Base-by-base conservation (phyloP, 2,797 vertebrate genomes). In the Pitangus sulphuratus region DNA sequence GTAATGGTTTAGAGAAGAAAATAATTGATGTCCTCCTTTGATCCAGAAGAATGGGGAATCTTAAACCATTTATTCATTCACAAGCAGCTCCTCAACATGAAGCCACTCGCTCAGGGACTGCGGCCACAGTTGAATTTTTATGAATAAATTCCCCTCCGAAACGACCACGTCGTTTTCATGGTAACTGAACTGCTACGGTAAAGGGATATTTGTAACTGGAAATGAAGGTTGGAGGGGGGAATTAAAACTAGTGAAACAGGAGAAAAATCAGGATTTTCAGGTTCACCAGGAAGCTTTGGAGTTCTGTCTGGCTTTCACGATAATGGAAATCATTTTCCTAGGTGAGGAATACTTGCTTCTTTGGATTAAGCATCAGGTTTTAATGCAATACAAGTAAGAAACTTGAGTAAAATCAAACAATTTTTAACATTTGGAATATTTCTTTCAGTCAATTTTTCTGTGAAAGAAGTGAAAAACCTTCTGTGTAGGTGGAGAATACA, bases 241-340 rank as follows among this genome's bases (percentile, higher is more conserved):
- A 50, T 78, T 85, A 77, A 77, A 64, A 60, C 18, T 35, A 82
- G 11, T 28, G 53, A 69, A 92, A 93, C 45, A 86, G 37, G 72
- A 90, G 45, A 82, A 93, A 87, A 93, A 77, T 51, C 2, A 33
- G 44, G 54, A 90, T 87, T 89, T 96, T 76, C 74, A 84, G 48
- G 53, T 87, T 90, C 75, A 83, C 75, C 48, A 75, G 77, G 80
- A 68, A 72, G n/a, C 56, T 80, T 57, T 80, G 53, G 80, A 74
- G 17, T 57, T 91, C 64, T 69, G 47, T 70, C 51, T 80, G 60
- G 39, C 44, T 81, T 80, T 87, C 31, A 37, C 4, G 26, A 53
- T 30, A 83, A 65, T 5, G 12, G 28, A 69, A 83, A 83, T 80
- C 22, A 39, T 50, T 68, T 77, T 71, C 21, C 28, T 25, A 74